A percentile compares a stretch with the other conserved stretches of the same genome.
Evolutionary conservation across 23 tunicate genomes (phyloP).

Genomic region (Botrylloides violaceus): DNA sequence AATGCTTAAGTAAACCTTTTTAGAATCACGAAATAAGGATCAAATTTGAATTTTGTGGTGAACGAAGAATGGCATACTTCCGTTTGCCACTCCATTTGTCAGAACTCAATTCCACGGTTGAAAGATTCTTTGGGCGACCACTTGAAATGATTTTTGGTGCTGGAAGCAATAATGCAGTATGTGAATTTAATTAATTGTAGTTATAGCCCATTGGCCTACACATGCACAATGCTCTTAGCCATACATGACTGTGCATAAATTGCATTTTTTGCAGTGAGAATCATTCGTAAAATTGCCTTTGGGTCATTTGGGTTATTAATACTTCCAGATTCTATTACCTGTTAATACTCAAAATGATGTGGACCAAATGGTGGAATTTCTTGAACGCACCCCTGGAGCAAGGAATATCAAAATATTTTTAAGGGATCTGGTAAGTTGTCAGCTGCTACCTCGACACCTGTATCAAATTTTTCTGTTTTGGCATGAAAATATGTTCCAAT

Average conservation of each 20-base stretch:
- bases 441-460: too few relatives aligned
- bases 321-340: conserved; percentile 52
- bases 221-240: too few relatives aligned
- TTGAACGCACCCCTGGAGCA: conserved; percentile 45
- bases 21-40: conserved; percentile 50
- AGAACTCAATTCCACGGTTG: conserved; percentile 32
- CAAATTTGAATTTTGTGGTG: conserved; percentile 78
- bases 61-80: conserved; percentile 50
- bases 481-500: too few relatives aligned
- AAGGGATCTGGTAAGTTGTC: conserved; percentile 57
- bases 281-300: not conserved
- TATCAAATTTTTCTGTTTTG: too few relatives aligned
- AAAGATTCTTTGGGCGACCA: conserved; percentile 32
- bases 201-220: too few relatives aligned
- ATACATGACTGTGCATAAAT: too few relatives aligned
- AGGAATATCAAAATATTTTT: conserved; percentile 49
- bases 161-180: conserved; percentile 69
- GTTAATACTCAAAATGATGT: conserved; percentile 62
- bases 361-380: conserved; percentile 60
- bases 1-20: too few relatives aligned
- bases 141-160: conserved; percentile 71
- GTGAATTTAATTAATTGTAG: too few relatives aligned
- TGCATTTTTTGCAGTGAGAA: not conserved
- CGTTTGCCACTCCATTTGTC: conserved; percentile 49
- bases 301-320: not conserved